Conservation (phyloP, 2,888 invertebrate genomes). For the Catotricha subobsoleta region DNA sequence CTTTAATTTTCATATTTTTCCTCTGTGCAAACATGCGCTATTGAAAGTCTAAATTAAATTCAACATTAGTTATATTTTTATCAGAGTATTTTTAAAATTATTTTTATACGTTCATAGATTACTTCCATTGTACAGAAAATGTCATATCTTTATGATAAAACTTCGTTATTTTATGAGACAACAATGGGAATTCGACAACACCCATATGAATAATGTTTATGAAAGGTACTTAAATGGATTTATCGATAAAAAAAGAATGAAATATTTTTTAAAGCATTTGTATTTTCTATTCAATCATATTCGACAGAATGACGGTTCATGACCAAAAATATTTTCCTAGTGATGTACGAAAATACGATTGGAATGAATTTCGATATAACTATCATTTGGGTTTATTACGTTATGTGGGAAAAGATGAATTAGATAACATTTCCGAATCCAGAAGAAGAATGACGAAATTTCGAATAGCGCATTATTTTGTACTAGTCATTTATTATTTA, state of each 20-base stretch:
- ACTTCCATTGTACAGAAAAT: background rate
- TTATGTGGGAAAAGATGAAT: constrained; percentile 11
- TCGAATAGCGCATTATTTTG: constrained; percentile 7
- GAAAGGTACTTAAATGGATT: constrained; percentile 7
- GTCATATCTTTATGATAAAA: background rate
- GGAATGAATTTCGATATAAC: constrained; percentile 9
- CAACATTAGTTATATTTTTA: no score
- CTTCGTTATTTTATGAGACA: constrained; percentile 13
- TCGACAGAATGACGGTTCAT: constrained; percentile 12
- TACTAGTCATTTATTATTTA: constrained; percentile 7
- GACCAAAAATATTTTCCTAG: constrained; percentile 15
- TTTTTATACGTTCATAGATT: constrained; percentile 10
- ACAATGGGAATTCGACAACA: constrained; percentile 13
- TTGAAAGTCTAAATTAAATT: no score
- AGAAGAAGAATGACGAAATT: constrained; percentile 6
- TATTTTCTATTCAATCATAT: background rate
- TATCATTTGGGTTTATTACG: constrained; percentile 12
- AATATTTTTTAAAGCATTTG: background rate
- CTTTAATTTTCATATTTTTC: constrained; percentile 13
- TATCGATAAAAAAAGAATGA: background rate
- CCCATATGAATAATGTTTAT: constrained; percentile 13
- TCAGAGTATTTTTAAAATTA: no score
- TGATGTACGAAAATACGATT: constrained; percentile 10
- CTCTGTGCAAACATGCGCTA: constrained; percentile 14
- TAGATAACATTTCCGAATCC: constrained; percentile 7